Evolutionary conservation across 2,888 invertebrate genomes (phyloP), one percentile per base, ranked within the genome.

Genomic region (Diogma glabrata): DNA sequence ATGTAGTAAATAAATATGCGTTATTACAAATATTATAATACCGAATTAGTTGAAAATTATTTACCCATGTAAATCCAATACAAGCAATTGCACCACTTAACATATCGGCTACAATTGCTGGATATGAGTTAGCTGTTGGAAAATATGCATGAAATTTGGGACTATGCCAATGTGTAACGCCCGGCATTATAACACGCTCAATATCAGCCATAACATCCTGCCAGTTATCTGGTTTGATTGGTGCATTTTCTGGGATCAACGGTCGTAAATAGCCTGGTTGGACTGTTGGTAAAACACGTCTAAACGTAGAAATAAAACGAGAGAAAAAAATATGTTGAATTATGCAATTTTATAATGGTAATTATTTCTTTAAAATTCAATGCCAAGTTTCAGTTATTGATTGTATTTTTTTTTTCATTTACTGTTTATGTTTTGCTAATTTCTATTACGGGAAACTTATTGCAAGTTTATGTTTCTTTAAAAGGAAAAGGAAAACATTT

Each of bases 161-260:
- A 51, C 90, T 91, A 67, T 94, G 91, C 95, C 95, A 96, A 65
- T 95, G 95, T 1, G 95, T 95, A 51, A 94, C 91, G 47, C 97
- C 97, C 0, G 96, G 95, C 95, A 97, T 96, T 57, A 99, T 89
- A 51, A 95, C 87, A 51, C 84, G 75, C 67, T 97, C 96, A 55
- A 99, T 80, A 67, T 97, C 97, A 5, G 79, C 78, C 81, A 97
- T 85, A 51, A 99, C 86, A 50, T 86, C 84, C 55, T 89, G 81
- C 92, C 94, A 99, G 40, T 79, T 77, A 64, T 97, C 95, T 0
- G 92, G 81, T 56, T 82, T 73, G 58, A 80, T 75, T 0, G 97
- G 97, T 1, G 94, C 91, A 53, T 77, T 78, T 52, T 81, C 79
- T 0, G 96, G 96, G 50, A 97, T 78, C 57, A 95, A 71, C 1